phyloP scores from a whole-genome alignment of 2,888 invertebrate genomes.

The Sphinx pinastri region DNA sequence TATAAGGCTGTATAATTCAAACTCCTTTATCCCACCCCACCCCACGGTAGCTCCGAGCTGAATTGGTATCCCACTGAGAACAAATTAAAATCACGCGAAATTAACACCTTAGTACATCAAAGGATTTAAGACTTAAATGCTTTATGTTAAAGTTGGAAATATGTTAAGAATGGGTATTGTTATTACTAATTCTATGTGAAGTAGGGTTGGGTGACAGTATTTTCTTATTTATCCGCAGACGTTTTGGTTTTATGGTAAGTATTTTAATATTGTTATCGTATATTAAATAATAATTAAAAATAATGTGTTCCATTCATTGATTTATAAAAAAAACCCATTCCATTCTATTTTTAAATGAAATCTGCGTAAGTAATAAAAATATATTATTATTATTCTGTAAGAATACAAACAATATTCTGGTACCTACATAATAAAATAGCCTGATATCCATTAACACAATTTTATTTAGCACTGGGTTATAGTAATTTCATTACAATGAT shows the following conservation, averaged over 20 bases:
- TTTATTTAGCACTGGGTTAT: no score
- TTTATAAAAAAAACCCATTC: no score
- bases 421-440: no score
- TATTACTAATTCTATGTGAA: background rate
- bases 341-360: no score
- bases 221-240: slow-evolving; percentile 3
- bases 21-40: background rate
- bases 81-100: slow-evolving; percentile 53
- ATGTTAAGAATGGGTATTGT: background rate
- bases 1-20: slow-evolving; percentile 17
- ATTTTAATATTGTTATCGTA: background rate
- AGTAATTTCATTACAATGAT: no score
- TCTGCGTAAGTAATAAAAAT: no score
- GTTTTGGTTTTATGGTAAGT: background rate
- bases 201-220: slow-evolving; percentile 7
- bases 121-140: background rate
- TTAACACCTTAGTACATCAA: slow-evolving; percentile 5
- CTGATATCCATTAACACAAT: no score
- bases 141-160: background rate
- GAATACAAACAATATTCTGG: no score
- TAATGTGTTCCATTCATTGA: no score
- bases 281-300: background rate
- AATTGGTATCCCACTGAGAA: slow-evolving; percentile 54
- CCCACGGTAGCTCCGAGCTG: slow-evolving; percentile 45
- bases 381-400: background rate